Evolutionary conservation across 2,797 vertebrate genomes (phyloP), one percentile per base, ranked within the genome.

Genomic region (Potorous gilbertii): DNA sequence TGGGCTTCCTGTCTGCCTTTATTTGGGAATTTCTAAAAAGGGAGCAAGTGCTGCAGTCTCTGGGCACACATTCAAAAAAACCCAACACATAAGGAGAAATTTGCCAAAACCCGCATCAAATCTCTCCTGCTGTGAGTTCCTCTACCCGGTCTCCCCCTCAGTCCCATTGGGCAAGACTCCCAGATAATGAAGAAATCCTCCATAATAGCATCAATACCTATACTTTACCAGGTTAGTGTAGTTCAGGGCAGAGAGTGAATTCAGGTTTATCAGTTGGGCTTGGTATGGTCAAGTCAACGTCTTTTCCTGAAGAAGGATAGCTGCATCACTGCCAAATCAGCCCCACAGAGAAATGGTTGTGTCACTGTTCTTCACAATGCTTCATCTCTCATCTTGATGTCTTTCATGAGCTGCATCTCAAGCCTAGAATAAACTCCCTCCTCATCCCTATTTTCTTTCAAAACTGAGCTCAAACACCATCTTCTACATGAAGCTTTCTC

Each of bases 11-110:
- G 11, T 34, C 50, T 92, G 92, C 74, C 54, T 90, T 95, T 93
- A 40, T 92, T 95, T 96, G 92, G 94, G 93, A 29, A 55, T 55
- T 92, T 96, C 92, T 93, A 96, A 94, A 96, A 95, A 90, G 66
- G 81, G 74, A 92, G 94, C 93, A 93, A 90, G 74, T 90, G 66
- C 54, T 90, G 92, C 91, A 95, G 50, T 29, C 87, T 94, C 95
- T 91, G 95, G 90, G 93, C 91, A 93, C 57, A 90, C 21, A 40
- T 92, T 97, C 94, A 95, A 62, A 96, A 90, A 90, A 40, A 94
- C 56, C 46, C 74, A 94, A 89, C 93, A 34, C 52, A 59, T 92
- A 87, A 31, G 56, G 57, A 92, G 52, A 92, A 93, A 94, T 93
- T 91, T 92, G 46, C 46, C 89, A 62, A 94, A 56, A 52, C 52